Base-by-base conservation (phyloP, 2,888 invertebrate genomes). In the Chrysolina haemoptera region DNA sequence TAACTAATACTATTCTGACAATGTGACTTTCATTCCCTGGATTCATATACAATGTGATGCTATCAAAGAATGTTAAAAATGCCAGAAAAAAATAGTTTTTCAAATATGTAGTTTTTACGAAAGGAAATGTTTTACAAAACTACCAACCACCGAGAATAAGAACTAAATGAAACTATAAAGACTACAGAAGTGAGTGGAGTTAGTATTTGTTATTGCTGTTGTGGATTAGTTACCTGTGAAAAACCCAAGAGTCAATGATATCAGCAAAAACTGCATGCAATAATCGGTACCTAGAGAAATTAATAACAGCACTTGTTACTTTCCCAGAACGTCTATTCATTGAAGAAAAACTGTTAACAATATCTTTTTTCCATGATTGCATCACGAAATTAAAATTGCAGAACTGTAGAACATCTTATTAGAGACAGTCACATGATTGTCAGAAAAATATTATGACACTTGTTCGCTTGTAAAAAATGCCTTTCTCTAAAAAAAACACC, bases 1-100 rank as follows among this genome's bases (percentile, higher is more conserved):
- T 53, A 18, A 53, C 20, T 53, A 53, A 53, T 53, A 53, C 53
- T 20, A 53, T 53, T 53, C 53, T 53, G 53, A 53, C 53, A 53
- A 18, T n/a, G 53, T 53, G 53, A 53, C 53, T 53, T 53, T 53
- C 11, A 20, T 53, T 53, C 5, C 20, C 53, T 53, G 53, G 53
- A 18, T 14, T 43, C 14, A 14, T 14, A 43, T 4, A 20, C 20
- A 20, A 53, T 0, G 11, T 53, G 20, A 22, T 53, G 53, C 20
- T 20, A 53, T 20, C 12, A 53, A 53, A 50, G n/a, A 16, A 50
- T 50, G 9, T 8, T 5, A n/a, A 50, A 53, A 53, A 18, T 18
- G 16, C 53, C n/a, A 6, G 9, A 48, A 48, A 48, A 35, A 35
- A 35, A 35, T 35, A 6, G 8, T 35, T 6, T 6, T 35, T 35